phyloP scores from a whole-genome alignment of 2,113 vertebrate species.

The Sterna hirundo region DNA sequence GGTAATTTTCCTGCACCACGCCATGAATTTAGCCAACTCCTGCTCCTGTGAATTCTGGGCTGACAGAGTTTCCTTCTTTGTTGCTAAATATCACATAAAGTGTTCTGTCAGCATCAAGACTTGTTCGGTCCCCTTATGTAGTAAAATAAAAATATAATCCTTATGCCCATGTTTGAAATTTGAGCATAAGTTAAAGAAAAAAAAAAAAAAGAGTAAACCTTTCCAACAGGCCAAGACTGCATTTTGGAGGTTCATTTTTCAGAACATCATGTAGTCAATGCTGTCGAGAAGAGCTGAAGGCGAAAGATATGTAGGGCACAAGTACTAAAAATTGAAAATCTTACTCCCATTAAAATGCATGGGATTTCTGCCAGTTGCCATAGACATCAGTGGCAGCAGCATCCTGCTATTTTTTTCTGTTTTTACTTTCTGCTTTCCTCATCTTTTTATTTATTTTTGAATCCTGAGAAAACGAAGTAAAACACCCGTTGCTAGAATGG shows the following conservation, averaged over 20 bases:
- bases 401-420: conserved; percentile 17
- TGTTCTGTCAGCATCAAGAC: conserved; percentile 66
- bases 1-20: conserved; percentile 68
- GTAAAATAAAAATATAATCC: conserved; percentile 69
- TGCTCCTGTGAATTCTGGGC: conserved; percentile 55
- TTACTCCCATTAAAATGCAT: conserved; percentile 50
- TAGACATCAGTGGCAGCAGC: conserved; percentile 53
- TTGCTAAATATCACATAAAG: conserved; percentile 71
- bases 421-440: conserved; percentile 23
- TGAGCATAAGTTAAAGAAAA: conserved; percentile 10
- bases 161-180: conserved; percentile 53
- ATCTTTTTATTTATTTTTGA: conserved; percentile 21
- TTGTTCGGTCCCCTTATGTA: conserved; percentile 42
- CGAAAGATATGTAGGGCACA: conserved; percentile 52
- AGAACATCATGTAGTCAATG: conserved; percentile 41
- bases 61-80: conserved; percentile 59
- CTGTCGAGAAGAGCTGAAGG: conserved; percentile 31
- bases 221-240: conserved; percentile 37
- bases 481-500: neutral
- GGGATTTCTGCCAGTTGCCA: conserved; percentile 59
- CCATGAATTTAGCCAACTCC: conserved; percentile 59
- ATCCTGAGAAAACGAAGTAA: neutral
- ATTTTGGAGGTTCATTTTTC: conserved; percentile 40
- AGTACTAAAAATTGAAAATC: conserved; percentile 63
- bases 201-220: neutral